Evolutionary conservation across 1,140 invertebrate species (phyloP), one percentile per base, ranked within the genome.

Genomic region (Trachymyrmex cornetzi): DNA sequence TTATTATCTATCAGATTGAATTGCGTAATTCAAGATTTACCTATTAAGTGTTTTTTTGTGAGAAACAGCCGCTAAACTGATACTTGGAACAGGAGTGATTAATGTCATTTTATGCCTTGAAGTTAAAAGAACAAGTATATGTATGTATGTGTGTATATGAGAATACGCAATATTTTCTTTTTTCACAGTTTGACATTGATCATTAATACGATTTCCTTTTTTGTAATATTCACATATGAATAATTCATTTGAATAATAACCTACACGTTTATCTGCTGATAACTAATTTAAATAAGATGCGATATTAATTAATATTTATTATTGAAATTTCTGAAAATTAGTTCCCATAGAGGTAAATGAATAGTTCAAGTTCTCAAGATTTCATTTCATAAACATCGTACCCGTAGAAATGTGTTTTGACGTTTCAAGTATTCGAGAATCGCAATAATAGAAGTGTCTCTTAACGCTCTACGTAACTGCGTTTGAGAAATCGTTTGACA

Each of bases 401-500:
- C 6, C 6, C 50, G 22, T 1, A 19, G 16, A 79, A 57, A 72
- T 24, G 3, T 22, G 67, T 24, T 61, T 72, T 30, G 6, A 74
- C 14, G 34, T 74, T 74, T 24, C 19, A 5, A 22, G 50, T 61
- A 53, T 69, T 48, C 1, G 34, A 34, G 27, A 27, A 38, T 14
- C 3, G 30, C 2, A 7, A 74, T 7, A n/a, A 5, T 7, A 30
- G 5, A 59, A 74, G 22, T 48, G 80, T 59, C 53, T 59, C 55
- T 72, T 38, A 48, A 50, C 24, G 63, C 30, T 69, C 9, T 19
- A 27, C 19, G 24, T 69, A 72, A 53, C 22, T 30, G 53, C 53
- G 38, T 48, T 74, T 82, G 80, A 82, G 80, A 82, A 82, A 82
- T 24, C 80, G 53, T 82, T 74, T 82, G 24, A 74, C 80, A 74